Percentiles rank a stretch among this genome's conserved stretches.
Evolutionary conservation across 1,140 invertebrate species (phyloP).

Genomic region (Atta colombica): DNA sequence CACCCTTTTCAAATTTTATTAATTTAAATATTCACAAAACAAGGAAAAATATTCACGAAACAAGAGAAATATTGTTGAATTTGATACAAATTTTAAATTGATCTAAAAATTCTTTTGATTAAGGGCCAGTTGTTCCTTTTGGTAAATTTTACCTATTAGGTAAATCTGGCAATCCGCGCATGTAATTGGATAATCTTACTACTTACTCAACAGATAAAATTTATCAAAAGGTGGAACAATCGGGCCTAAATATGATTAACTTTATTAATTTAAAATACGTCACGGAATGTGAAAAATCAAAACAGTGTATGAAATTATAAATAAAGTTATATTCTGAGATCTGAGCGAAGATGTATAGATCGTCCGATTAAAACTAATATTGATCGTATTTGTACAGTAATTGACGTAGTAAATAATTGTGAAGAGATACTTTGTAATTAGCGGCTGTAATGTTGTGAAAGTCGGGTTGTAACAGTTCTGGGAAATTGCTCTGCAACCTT

Average conservation of each 20-base stretch:
- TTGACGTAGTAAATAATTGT: not conserved
- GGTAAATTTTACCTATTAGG: too few relatives aligned
- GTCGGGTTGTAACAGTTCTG: conserved; percentile 78
- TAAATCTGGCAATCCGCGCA: too few relatives aligned
- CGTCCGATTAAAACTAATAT: not conserved
- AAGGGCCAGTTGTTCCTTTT: too few relatives aligned
- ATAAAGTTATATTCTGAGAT: not conserved
- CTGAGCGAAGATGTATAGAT: not conserved
- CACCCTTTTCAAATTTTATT: not conserved
- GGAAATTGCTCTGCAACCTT: conserved; percentile 82
- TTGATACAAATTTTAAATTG: not conserved
- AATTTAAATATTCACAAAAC: not conserved
- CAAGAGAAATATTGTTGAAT: not conserved
- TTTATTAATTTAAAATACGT: too few relatives aligned
- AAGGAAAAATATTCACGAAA: not conserved
- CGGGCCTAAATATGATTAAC: too few relatives aligned
- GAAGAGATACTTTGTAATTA: conserved; percentile 75
- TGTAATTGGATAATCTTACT: too few relatives aligned
- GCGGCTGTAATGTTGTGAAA: conserved; percentile 66
- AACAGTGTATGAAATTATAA: not conserved
- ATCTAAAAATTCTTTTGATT: not conserved
- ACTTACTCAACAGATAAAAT: too few relatives aligned
- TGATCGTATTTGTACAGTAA: not conserved
- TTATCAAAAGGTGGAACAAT: too few relatives aligned
- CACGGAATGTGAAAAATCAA: not conserved